A percentile compares a stretch with the other conserved stretches of the same genome.
Evolutionary conservation across 2,797 vertebrate genomes (phyloP).

Genomic region (Squalus acanthias): DNA sequence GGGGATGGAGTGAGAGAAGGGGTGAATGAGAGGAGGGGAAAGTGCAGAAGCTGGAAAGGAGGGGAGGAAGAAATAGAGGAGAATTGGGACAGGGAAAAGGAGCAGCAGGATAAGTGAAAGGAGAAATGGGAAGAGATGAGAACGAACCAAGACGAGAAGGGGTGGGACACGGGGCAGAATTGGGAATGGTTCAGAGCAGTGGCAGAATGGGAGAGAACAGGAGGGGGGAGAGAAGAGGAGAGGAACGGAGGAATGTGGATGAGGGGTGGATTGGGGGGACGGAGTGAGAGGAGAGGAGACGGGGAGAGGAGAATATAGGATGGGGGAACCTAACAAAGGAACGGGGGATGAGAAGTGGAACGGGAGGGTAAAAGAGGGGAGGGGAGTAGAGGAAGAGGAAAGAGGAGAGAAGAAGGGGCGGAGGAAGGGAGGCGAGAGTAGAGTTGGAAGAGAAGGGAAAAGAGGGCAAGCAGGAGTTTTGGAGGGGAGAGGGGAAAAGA

Average conservation of each 20-base stretch:
- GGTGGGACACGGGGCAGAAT: background rate
- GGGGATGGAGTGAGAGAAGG: no score
- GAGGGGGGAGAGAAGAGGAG: background rate
- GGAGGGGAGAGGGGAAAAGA: background rate
- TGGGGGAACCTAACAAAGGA: background rate
- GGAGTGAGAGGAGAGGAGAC: background rate
- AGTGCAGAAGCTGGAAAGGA: background rate
- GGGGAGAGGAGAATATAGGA: background rate
- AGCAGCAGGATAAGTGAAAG: background rate
- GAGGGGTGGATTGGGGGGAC: background rate
- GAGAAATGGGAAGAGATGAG: background rate
- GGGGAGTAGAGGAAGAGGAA: background rate
- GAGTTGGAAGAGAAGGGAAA: background rate
- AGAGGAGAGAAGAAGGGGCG: background rate
- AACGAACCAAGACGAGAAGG: background rate
- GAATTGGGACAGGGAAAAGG: background rate
- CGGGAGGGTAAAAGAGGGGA: background rate
- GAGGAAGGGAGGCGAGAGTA: background rate
- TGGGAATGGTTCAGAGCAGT: background rate
- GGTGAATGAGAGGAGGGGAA: background rate
- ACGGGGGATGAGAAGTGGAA: background rate
- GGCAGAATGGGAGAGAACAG: background rate
- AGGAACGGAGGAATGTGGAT: background rate
- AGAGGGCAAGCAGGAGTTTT: background rate
- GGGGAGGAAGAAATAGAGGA: background rate